phyloP scores from a whole-genome alignment of 53 echinoderm and acorn worm species.

The Stichopus horrens region DNA sequence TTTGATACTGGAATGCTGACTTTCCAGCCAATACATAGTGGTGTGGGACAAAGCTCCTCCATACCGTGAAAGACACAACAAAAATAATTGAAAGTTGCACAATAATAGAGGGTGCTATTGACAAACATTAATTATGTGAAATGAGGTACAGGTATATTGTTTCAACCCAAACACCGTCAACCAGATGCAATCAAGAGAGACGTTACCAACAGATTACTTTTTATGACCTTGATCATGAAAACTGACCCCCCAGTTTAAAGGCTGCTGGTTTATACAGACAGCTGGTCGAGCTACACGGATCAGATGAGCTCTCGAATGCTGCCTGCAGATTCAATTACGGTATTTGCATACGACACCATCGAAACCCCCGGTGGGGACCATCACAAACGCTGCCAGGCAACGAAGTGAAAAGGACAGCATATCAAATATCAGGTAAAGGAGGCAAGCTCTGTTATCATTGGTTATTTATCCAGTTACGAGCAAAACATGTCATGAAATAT shows the following conservation, averaged over 20 bases:
- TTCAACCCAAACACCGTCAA: too few species aligned
- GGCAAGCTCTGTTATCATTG: background rate
- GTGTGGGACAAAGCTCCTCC: too few species aligned
- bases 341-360: slow-evolving; percentile 1
- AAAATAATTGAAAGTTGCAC: too few species aligned
- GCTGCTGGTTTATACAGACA: too few species aligned
- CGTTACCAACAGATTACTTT: background rate
- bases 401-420: background rate
- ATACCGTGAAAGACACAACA: too few species aligned
- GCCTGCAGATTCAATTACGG: slow-evolving; percentile 9
- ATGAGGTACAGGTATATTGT: too few species aligned
- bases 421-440: background rate
- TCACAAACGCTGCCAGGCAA: background rate
- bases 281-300: background rate
- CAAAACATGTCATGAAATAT: background rate
- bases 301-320: background rate
- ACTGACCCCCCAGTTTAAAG: too few species aligned
- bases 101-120: too few species aligned
- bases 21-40: too few species aligned
- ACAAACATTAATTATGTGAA: too few species aligned
- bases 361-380: background rate
- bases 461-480: slow-evolving; percentile 1
- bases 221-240: slow-evolving; percentile 1
- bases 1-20: too few species aligned
- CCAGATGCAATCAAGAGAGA: too few species aligned